phyloP scores from a whole-genome alignment of 1,140 invertebrate genomes.

The silkworm (Bombyx mori) region ASM3026992v2 NC_085133.1:4050501-4051000 shows the following conservation, averaged over 20 bases:
- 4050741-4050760: not conserved
- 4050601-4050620: constrained; percentile 24
- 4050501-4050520: no score
- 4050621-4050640: constrained; percentile 22
- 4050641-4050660: constrained; percentile 16
- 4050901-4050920: no score
- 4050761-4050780: not conserved
- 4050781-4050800: not conserved
- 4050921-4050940: no score
- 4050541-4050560: no score
- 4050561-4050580: constrained; percentile 16
- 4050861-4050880: no score
- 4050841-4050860: no score
- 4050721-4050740: not conserved
- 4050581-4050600: constrained; percentile 20
- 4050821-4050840: no score
- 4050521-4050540: no score
- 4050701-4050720: constrained; percentile 1
- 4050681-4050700: constrained; percentile 8
- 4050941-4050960: no score
- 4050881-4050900: no score
- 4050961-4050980: no score
- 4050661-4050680: constrained; percentile 5
- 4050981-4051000: no score
- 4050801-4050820: not conserved